Evolutionary conservation across 2,888 invertebrate species (phyloP).

Genomic region (Drosophila anomalata): DNA sequence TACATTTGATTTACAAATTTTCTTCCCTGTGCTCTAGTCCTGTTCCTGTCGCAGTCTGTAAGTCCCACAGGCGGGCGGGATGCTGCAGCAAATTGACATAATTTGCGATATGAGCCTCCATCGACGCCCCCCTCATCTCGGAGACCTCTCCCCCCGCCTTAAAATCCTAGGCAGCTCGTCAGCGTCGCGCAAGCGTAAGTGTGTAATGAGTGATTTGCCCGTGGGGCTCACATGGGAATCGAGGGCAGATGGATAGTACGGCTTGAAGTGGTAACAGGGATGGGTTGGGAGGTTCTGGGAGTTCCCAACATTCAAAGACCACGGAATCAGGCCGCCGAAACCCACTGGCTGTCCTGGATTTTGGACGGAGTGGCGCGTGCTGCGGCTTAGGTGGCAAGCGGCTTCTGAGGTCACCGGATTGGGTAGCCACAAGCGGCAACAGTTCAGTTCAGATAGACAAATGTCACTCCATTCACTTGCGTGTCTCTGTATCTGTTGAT

Average conservation of each 20-base stretch:
- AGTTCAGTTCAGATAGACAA: conserved; percentile 66
- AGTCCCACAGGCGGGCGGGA: conserved; percentile 39
- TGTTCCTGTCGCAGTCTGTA: conserved; percentile 31
- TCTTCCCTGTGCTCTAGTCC: not conserved
- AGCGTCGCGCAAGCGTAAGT: conserved; percentile 64
- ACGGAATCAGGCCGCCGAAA: conserved; percentile 55
- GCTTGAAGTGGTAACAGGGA: not conserved
- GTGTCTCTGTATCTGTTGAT: conserved; percentile 13
- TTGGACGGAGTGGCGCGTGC: conserved; percentile 75
- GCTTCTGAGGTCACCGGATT: conserved; percentile 66
- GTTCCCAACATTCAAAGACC: conserved; percentile 31
- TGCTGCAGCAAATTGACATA: conserved; percentile 74
- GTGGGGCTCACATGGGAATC: conserved; percentile 58
- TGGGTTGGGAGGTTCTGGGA: conserved; percentile 3
- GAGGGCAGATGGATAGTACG: not conserved
- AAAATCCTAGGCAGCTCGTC: conserved; percentile 24
- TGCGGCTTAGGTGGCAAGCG: conserved; percentile 73
- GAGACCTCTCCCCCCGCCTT: not conserved
- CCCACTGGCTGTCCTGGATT: conserved; percentile 62
- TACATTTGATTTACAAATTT: not conserved
- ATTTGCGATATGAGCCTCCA: conserved; percentile 67
- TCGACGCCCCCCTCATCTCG: conserved; percentile 34
- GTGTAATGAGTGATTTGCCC: conserved; percentile 79
- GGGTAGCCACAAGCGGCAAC: conserved; percentile 65
- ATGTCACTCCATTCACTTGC: conserved; percentile 55